Evolutionary conservation across 2,888 invertebrate genomes (phyloP), one percentile per base, ranked within the genome.

Genomic region (Trachelus tabidus): DNA sequence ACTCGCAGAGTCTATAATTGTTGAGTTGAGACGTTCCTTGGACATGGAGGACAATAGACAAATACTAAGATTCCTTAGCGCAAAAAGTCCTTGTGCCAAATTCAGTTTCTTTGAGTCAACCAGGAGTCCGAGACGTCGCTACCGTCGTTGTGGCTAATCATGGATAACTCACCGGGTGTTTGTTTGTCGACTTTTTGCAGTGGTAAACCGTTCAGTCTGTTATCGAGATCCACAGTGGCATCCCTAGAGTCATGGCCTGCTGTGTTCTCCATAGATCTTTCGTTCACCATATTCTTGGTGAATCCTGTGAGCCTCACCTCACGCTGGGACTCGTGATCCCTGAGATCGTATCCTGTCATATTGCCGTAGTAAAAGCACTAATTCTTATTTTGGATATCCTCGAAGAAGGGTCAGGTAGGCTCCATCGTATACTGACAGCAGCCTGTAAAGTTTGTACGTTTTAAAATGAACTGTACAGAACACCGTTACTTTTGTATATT

Each of bases 231-330:
- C 68, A 12, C 40, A 34, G 33, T 35, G 33, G 31, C 71, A 71
- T 71, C 71, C 33, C 71, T 34, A 34, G 34, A 34, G 9, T 31
- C 71, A 34, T 74, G 68, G 12, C 30, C 12, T 37, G 73, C 56
- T 37, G n/a, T 37, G n/a, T 68, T 68, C 31, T 35, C n/a, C 56
- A 31, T 23, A 23, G 73, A 35, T 33, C 74, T 77, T 68, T 56
- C 56, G 1, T 23, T 56, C 23, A 56, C 56, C 2, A 56, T 23
- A 34, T 34, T 71, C 56, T 80, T 85, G 77, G 81, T 87, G 83
- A 88, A 91, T 34, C 91, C 89, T 23, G 90, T 88, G 40, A 91
- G 85, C 75, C 85, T 87, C 73, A 91, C 88, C 75, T 90, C 88
- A 37, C 84, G 85, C 69, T 83, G 83, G 56, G 85, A 86, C 78